Base-by-base conservation (phyloP, 2,888 invertebrate genomes). In the Muschampia plurimacula region DNA sequence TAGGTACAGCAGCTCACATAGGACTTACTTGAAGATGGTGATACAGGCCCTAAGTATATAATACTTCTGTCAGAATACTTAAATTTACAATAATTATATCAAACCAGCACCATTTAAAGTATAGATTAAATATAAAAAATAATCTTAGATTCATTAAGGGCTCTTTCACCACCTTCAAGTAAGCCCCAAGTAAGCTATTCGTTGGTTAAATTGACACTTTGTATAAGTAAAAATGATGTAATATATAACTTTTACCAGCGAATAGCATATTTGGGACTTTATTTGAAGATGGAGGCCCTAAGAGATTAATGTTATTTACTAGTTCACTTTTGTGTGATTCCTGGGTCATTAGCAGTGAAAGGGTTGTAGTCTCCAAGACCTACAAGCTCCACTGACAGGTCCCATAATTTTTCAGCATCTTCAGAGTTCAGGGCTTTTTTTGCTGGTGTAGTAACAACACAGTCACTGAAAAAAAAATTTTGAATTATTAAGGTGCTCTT, bases 391-490 rank as follows among this genome's bases (percentile, higher is more conserved):
- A 92, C 81, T 60, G 96, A 96, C 65, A 93, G 86, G 7, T 95
- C 90, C 96, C 96, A 97, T 32, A 97, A 86, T 78, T 93, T 94
- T 76, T 91, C 91, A 0, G 96, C 95, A 69, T 88, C 78, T 73
- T 95, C 95, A 3, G 91, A 89, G 76, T 95, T 90, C 41, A 84
- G 80, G 0, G 95, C 95, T 46, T 86, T 88, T 5, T 77, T 57
- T 0, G 91, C 85, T 0, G 96, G 93, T 15, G 79, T 83, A 22
- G 83, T 88, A 0, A 89, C 91, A 7, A 79, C 88, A 82, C 96
- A 96, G 76, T 96, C 96, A 77, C 96, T 95, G 86, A 77, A 95
- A 91, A 71, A 59, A 74, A 72, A 36, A 52, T 44, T 39, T 67
- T 67, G 22, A 55, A 46, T 46, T 55, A 15, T 55, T 55, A 46